Evolutionary conservation across 1,140 invertebrate species (phyloP).

Genomic region (Habropoda laboriosa): DNA sequence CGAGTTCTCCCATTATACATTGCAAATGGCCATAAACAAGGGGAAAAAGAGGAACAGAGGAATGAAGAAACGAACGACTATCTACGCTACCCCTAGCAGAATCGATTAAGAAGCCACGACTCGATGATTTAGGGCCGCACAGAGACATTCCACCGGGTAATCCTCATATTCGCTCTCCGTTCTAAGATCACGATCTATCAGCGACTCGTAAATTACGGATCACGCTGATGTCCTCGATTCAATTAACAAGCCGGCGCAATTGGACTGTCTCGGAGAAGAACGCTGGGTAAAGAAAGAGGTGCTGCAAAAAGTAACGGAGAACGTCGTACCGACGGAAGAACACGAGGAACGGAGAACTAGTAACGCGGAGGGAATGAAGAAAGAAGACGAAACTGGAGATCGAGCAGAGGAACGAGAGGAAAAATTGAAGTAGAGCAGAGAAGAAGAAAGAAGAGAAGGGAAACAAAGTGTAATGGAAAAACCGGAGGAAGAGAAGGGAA

Average conservation of each 20-base stretch:
- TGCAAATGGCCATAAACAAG: not conserved
- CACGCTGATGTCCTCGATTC: slow-evolving; percentile 22
- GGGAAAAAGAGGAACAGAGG: not conserved
- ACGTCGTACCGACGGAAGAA: not conserved
- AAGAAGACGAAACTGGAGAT: not conserved
- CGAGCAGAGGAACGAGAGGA: not conserved
- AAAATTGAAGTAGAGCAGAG: too few species aligned
- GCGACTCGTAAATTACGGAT: slow-evolving; percentile 22
- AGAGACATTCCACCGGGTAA: slow-evolving; percentile 1
- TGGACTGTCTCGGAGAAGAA: not conserved
- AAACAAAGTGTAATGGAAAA: too few species aligned
- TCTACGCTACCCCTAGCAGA: not conserved
- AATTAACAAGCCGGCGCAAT: slow-evolving; percentile 26
- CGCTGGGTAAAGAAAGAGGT: not conserved
- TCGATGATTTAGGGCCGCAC: not conserved
- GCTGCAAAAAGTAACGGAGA: not conserved
- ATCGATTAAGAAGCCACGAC: slow-evolving; percentile 11
- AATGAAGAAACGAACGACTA: too few species aligned
- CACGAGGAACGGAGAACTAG: not conserved
- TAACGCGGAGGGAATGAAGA: not conserved
- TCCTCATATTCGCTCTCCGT: not conserved
- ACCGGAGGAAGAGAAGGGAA: too few species aligned
- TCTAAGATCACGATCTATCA: slow-evolving; percentile 8
- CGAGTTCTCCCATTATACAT: not conserved
- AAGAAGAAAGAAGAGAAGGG: too few species aligned